Conservation (phyloP, 2,888 invertebrate species). For the Idaea straminata region DNA sequence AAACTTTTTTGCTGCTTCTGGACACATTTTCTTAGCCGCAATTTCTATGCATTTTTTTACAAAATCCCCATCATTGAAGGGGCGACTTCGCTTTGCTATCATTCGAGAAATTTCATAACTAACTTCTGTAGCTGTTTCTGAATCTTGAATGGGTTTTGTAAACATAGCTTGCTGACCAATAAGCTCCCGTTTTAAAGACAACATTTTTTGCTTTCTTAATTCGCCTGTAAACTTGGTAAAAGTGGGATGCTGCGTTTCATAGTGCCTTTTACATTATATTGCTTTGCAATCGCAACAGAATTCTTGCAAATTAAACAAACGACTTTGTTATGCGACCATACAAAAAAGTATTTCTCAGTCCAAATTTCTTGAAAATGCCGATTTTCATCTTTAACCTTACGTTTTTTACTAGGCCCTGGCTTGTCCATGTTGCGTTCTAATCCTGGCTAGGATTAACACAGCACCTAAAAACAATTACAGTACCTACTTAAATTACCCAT, state of each 20-base stretch:
- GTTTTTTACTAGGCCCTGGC: no score
- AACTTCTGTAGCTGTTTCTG: conserved; percentile 19
- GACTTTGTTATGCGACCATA: conserved; percentile 13
- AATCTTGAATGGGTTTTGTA: conserved; percentile 19
- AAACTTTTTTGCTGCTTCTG: no score
- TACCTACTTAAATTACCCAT: no score
- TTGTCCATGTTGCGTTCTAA: no score
- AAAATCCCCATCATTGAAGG: conserved; percentile 19
- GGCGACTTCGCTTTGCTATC: conserved; percentile 16
- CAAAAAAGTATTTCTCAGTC: no score
- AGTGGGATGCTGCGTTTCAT: conserved; percentile 15
- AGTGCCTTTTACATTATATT: conserved; percentile 18
- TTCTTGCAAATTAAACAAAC: conserved; percentile 17
- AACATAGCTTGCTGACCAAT: no score
- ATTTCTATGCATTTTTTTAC: conserved; percentile 16
- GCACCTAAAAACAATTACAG: no score
- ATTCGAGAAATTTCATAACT: conserved; percentile 17
- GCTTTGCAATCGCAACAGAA: conserved; percentile 16
- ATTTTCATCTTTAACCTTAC: no score
- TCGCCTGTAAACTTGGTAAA: conserved; percentile 14
- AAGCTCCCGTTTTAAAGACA: conserved; percentile 16
- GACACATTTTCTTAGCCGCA: conserved; percentile 12
- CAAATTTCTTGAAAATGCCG: no score
- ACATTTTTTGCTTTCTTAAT: conserved; percentile 18
- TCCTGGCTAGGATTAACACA: no score